Evolutionary conservation across 1,140 invertebrate genomes (phyloP), one percentile per base, ranked within the genome.

Genomic region (Orchestia grillus): DNA sequence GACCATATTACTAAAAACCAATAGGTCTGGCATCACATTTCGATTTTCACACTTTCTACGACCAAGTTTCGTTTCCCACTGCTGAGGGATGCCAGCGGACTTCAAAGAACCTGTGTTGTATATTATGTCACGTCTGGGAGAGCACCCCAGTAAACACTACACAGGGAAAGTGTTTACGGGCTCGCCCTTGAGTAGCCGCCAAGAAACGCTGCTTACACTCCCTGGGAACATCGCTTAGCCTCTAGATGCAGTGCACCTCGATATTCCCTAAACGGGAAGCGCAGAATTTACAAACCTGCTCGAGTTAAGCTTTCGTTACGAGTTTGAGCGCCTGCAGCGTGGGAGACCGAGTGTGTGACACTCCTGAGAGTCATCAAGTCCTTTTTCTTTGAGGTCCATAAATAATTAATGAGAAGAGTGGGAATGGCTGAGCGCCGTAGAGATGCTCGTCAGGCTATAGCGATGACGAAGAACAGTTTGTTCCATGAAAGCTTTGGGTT

Each of bases 101-200:
- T 94, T 94, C 92, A 94, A 94, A 94, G 92, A 44, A 90, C 41
- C 92, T 94, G 92, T 94, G 92, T 94, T 94, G 92, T 94, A 94
- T 94, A 94, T 94, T 94, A 45, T 94, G 92, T 94, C 92, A 94
- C 92, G 92, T 94, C 92, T 94, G 40, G 41, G 92, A 94, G 92
- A 94, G 92, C 92, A 45, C 43, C 40, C 43, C 41, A 19, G 92
- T 94, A 94, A 94, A 94, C 92, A 94, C 92, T 94, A 94, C 43
- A 94, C 11, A 94, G 92, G 92, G 92, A 19, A 94, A 94, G 92
- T 94, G 92, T 94, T 94, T 94, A 94, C 92, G 44, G 8, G 44
- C 43, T 47, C 92, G 47, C 92, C 92, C 92, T 94, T 47, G 41
- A 94, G 92, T 94, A 94, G 43, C 92, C 92, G 43, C 44, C 92